Percentiles rank a stretch among this genome's conserved stretches.
These are phyloP conservation scores for Maniola hyperantus DNA, from an alignment of 2,888 invertebrate species.

Conservation along the genomic window DNA sequence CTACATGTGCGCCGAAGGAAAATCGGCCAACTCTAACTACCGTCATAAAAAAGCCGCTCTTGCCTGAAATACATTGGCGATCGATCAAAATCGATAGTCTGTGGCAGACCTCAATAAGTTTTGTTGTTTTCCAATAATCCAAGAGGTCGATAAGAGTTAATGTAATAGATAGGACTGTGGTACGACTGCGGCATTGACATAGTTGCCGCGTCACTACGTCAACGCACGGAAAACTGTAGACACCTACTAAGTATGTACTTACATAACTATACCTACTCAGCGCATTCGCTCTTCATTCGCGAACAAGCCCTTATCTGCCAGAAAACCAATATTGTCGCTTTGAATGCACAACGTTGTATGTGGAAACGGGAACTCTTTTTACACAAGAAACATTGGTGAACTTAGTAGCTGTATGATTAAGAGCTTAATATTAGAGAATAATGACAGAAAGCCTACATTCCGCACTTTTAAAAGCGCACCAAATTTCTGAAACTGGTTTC, in stretches of 20 bases:
- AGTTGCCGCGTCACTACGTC: slow-evolving; percentile 67
- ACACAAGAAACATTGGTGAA: not conserved
- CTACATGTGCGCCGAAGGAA: too few species aligned
- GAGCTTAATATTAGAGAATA: too few species aligned
- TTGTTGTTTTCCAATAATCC: slow-evolving; percentile 51
- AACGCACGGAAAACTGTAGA: slow-evolving; percentile 47
- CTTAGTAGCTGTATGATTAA: too few species aligned
- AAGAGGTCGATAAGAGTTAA: slow-evolving; percentile 73
- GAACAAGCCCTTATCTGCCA: slow-evolving; percentile 12
- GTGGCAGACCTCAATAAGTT: slow-evolving; percentile 23
- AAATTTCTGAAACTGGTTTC: too few species aligned
- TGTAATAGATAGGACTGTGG: slow-evolving; percentile 61
- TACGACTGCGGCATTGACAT: slow-evolving; percentile 75
- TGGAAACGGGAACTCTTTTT: not conserved
- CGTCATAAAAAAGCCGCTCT: too few species aligned
- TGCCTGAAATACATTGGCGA: too few species aligned
- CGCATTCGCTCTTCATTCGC: slow-evolving; percentile 12
- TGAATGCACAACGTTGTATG: slow-evolving; percentile 6
- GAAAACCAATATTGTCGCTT: not conserved
- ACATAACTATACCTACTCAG: not conserved
- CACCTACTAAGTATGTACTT: slow-evolving; percentile 13
- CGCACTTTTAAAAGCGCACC: too few species aligned
- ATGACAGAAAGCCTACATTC: too few species aligned
- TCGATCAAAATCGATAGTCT: not conserved
- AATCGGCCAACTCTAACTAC: too few species aligned